Evolutionary conservation across 2,888 invertebrate genomes (phyloP).

Genomic region (Tiliacea aurago): DNA sequence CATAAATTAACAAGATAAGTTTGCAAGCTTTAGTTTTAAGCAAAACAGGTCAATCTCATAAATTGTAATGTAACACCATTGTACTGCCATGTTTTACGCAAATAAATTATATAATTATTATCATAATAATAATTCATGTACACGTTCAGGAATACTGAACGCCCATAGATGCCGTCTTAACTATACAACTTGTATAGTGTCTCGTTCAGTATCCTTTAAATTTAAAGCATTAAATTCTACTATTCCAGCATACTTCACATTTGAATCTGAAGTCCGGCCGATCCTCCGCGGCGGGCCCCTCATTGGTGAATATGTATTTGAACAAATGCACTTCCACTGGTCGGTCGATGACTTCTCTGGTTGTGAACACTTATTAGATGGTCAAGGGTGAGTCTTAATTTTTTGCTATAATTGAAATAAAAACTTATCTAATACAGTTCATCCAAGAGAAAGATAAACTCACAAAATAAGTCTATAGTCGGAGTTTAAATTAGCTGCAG

Average conservation of each 20-base stretch:
- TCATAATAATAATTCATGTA: background rate
- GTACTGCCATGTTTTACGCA: background rate
- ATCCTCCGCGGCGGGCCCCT: conserved; percentile 92
- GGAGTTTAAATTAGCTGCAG: no score
- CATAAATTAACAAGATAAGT: background rate
- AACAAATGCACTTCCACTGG: conserved; percentile 96
- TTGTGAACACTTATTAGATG: conserved; percentile 95
- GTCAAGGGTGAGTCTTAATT: conserved; percentile 89
- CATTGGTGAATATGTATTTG: conserved; percentile 92
- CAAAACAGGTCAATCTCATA: background rate
- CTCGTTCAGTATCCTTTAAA: no score
- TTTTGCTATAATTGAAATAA: background rate
- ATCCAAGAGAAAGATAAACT: background rate
- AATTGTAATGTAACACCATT: background rate
- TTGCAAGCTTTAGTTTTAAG: background rate
- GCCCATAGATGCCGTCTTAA: no score
- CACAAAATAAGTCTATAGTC: background rate
- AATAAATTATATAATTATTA: background rate
- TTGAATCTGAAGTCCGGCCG: conserved; percentile 91
- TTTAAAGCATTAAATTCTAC: background rate
- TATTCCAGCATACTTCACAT: conserved; percentile 91
- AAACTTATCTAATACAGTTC: background rate
- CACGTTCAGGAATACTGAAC: no score
- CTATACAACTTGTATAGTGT: no score
- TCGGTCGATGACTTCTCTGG: conserved; percentile 93